Evolutionary conservation across 37 sponge, comb jelly and placozoan species (phyloP), one percentile per base, ranked within the genome.

Genomic region (Ianthella basta): DNA sequence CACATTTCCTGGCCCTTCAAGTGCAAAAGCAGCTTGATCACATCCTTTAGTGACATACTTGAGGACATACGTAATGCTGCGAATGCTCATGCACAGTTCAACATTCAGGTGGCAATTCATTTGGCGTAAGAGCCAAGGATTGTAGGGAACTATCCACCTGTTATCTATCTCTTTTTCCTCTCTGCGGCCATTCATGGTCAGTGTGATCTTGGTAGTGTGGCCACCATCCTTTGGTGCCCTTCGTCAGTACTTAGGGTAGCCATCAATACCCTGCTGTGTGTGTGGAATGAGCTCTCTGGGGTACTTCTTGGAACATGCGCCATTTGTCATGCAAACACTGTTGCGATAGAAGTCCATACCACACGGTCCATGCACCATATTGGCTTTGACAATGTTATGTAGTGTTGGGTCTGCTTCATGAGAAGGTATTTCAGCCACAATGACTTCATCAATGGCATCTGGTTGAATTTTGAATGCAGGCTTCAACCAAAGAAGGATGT

Each of bases 11-110:
- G 34, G 60, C 18, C n/a, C n/a, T n/a, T n/a, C n/a, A n/a, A 92
- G 55, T 19, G 80, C 0, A 64, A 66, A 73, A 0, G 61, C 34
- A 0, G 81, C 87, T 29, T 66, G 65, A 66, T 89, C 92, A 59
- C 55, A 3, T 39, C 92, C 92, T 0, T 90, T 90, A 80, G 44
- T 23, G 1, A 89, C 79, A 82, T 90, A 90, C 72, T 86, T 91
- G 54, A 68, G 73, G 44, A 85, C 74, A 72, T 92, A 90, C 65
- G 87, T 80, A n/a, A 91, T 81, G 32, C 84, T 56, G 16, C 20
- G 91, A 66, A 91, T 67, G 29, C 83, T 56, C 50, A 68, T 65
- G 80, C 87, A 86, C 0, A 75, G 24, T 86, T 91, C 91, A 0
- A 84, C 82, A 56, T 91, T 91, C 0, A 90, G 21, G 55, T 86